phyloP scores from a whole-genome alignment of 1,140 invertebrate species.

The Lepidurus arcticus region DNA sequence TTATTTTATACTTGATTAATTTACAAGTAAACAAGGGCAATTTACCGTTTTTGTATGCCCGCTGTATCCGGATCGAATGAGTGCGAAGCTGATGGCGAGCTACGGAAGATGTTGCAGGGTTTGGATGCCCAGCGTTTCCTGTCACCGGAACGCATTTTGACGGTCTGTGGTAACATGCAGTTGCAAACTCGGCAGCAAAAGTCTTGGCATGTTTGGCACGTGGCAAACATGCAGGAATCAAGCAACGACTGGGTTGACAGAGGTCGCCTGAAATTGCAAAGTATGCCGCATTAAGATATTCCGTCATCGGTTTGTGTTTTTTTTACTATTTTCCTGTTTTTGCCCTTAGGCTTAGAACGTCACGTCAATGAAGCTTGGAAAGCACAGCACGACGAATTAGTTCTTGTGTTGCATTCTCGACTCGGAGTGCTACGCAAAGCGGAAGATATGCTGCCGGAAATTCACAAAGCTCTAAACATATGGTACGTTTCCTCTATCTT shows the following conservation, averaged over 20 bases:
- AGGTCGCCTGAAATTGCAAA: background rate
- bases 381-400: conserved; percentile 22
- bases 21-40: background rate
- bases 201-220: background rate
- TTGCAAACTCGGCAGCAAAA: background rate
- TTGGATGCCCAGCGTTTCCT: background rate
- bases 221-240: conserved; percentile 4
- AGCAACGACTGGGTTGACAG: background rate
- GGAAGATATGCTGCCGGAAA: conserved; percentile 13
- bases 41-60: background rate
- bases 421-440: background rate
- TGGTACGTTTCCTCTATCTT: conserved; percentile 24
- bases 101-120: background rate
- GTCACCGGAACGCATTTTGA: conserved; percentile 6
- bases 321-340: background rate
- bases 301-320: background rate
- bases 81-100: background rate
- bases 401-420: conserved; percentile 25
- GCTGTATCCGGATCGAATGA: background rate
- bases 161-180: background rate
- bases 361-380: conserved; percentile 27
- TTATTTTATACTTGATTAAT: background rate
- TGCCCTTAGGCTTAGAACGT: conserved; percentile 22
- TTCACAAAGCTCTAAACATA: conserved; percentile 7
- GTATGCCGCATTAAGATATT: background rate